Base-by-base conservation (phyloP, 2,888 invertebrate species). In the Caenorhabditis parvicauda region DNA sequence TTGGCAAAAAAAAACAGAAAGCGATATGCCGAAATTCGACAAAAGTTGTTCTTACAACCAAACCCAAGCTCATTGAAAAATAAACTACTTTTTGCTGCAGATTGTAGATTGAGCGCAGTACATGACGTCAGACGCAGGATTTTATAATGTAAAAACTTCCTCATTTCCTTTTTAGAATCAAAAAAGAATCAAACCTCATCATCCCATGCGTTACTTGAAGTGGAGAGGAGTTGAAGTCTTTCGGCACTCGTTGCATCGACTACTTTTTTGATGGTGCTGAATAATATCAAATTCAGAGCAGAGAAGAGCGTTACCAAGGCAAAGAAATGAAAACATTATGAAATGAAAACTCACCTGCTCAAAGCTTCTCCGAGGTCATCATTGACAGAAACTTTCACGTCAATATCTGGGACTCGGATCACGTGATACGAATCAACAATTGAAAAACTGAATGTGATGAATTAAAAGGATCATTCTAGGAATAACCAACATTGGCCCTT, bases 401-500 rank as follows among this genome's bases (percentile, higher is more conserved):
- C 29, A 4, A 46, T 28, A 4, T 55, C 52, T n/a, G 19, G 43
- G 6, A 44, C 19, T 1, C 32, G 39, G 25, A 51, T 27, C 17
- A 47, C 41, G 5, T 46, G 42, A 21, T n/a, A n/a, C n/a, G n/a
- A n/a, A n/a, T n/a, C n/a, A n/a, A n/a, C n/a, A n/a, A n/a, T n/a
- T n/a, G n/a, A n/a, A n/a, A n/a, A n/a, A n/a, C n/a, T n/a, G n/a
- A n/a, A n/a, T n/a, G n/a, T n/a, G n/a, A n/a, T n/a, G n/a, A n/a
- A n/a, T n/a, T n/a, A n/a, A n/a, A n/a, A n/a, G n/a, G n/a, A n/a
- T 21, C 9, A 25, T 22, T 48, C n/a, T 22, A 7, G 22, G 24
- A 38, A 7, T 22, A 14, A 35, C 22, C 24, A 28, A 59, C 96
- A 79, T 92, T 91, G 12, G 94, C 88, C n/a, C 93, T 73, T 46